Evolutionary conservation across 2,888 invertebrate genomes (phyloP).

Genomic region (Autographa pulchrina): DNA sequence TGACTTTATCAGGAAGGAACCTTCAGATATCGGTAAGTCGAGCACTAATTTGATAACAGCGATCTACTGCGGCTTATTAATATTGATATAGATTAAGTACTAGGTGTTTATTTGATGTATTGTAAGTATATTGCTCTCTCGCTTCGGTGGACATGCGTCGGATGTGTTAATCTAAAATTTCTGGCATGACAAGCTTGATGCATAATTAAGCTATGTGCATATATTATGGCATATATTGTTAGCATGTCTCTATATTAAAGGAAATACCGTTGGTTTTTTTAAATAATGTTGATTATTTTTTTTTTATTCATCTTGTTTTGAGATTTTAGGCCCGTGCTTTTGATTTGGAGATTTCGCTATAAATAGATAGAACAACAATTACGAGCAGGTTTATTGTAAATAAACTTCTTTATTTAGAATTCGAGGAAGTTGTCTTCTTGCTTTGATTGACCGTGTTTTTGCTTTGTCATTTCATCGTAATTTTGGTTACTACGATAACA

Average conservation of each 20-base stretch:
- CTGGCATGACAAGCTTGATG: background rate
- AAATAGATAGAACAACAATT: no score
- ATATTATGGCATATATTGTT: background rate
- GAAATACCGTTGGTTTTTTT: background rate
- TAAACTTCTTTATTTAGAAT: background rate
- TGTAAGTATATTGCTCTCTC: background rate
- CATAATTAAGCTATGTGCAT: background rate
- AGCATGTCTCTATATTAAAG: background rate
- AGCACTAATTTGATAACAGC: background rate
- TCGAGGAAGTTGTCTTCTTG: background rate
- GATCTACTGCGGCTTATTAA: background rate
- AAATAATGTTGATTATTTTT: background rate
- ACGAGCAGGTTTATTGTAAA: background rate
- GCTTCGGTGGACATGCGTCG: background rate
- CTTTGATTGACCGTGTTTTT: background rate
- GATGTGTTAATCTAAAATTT: background rate
- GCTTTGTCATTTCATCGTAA: background rate
- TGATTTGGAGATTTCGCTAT: no score
- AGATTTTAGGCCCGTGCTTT: background rate
- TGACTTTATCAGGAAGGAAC: conserved; percentile 36
- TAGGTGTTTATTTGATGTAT: background rate
- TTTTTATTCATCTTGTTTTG: background rate
- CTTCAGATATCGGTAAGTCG: conserved; percentile 31
- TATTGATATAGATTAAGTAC: background rate
- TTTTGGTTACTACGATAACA: background rate